Evolutionary conservation across 2,113 vertebrate species (phyloP).

Genomic region (Benthochromis sp.): DNA sequence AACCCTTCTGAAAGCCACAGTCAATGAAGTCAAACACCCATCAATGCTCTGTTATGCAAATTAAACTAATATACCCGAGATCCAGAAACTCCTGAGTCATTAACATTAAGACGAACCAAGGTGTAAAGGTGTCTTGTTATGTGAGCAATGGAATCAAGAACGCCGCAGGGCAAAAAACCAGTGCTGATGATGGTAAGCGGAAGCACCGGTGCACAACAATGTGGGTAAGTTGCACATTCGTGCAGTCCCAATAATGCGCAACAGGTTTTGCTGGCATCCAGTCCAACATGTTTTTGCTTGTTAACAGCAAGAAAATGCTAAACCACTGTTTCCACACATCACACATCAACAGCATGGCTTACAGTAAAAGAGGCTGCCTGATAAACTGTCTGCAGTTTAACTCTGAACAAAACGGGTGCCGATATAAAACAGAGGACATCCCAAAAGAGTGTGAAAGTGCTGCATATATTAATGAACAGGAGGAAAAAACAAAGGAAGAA

Average conservation of each 20-base stretch:
- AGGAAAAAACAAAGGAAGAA: neutral
- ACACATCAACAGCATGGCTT: neutral
- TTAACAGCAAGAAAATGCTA: neutral
- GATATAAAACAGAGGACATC: neutral
- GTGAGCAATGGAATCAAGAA: neutral
- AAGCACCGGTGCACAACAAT: neutral
- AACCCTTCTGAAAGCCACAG: neutral
- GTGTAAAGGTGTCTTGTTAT: neutral
- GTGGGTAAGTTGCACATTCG: neutral
- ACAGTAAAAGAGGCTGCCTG: neutral
- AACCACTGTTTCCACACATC: neutral
- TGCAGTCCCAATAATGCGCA: neutral
- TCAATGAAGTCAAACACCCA: neutral
- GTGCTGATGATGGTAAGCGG: neutral
- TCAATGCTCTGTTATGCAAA: neutral
- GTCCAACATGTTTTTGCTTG: neutral
- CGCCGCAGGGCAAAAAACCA: neutral
- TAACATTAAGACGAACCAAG: neutral
- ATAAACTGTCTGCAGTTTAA: neutral
- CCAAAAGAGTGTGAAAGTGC: neutral
- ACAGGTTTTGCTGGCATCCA: neutral
- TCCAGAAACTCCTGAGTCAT: neutral
- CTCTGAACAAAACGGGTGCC: neutral
- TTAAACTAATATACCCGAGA: neutral
- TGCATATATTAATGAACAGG: neutral